Conservation (phyloP, 2,888 invertebrate species). For the Priocnemis perturbator region DNA sequence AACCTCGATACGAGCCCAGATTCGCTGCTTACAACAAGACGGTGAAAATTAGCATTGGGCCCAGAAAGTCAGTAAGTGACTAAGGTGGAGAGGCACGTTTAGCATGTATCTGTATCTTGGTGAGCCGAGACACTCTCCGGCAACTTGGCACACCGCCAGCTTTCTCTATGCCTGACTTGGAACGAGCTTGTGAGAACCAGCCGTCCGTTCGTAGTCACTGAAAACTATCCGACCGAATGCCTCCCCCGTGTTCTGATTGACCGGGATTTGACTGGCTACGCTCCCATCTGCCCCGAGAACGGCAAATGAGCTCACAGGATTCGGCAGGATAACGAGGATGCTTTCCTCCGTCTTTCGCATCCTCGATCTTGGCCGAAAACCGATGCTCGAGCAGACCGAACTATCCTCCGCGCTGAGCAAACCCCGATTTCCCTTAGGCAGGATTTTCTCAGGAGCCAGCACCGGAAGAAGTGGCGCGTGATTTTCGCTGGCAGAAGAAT, state of each 20-base stretch:
- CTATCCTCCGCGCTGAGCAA: no score
- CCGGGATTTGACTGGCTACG: slow-evolving; percentile 45
- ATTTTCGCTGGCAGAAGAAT: no score
- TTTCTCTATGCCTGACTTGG: slow-evolving; percentile 44
- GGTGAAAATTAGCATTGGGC: slow-evolving; percentile 44
- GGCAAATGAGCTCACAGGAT: slow-evolving; percentile 24
- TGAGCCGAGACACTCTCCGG: slow-evolving; percentile 70
- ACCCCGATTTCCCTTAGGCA: no score
- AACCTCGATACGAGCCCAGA: no score
- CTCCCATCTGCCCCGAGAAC: slow-evolving; percentile 10
- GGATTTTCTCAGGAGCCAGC: no score
- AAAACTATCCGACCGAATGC: slow-evolving; percentile 54
- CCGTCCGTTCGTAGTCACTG: slow-evolving; percentile 51
- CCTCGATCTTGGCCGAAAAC: slow-evolving; percentile 6
- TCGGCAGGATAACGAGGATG: slow-evolving; percentile 18
- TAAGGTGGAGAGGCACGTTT: slow-evolving; percentile 54
- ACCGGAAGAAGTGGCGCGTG: no score
- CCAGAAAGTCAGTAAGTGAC: slow-evolving; percentile 59
- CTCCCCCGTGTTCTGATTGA: slow-evolving; percentile 54
- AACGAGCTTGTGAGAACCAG: slow-evolving; percentile 45
- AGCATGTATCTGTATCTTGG: slow-evolving; percentile 62
- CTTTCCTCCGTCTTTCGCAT: slow-evolving; percentile 8
- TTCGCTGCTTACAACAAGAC: not conserved
- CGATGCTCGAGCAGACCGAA: no score
- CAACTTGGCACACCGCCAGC: slow-evolving; percentile 62